Evolutionary conservation across 2,113 vertebrate genomes (phyloP).

Genomic region (Cacatua alba): DNA sequence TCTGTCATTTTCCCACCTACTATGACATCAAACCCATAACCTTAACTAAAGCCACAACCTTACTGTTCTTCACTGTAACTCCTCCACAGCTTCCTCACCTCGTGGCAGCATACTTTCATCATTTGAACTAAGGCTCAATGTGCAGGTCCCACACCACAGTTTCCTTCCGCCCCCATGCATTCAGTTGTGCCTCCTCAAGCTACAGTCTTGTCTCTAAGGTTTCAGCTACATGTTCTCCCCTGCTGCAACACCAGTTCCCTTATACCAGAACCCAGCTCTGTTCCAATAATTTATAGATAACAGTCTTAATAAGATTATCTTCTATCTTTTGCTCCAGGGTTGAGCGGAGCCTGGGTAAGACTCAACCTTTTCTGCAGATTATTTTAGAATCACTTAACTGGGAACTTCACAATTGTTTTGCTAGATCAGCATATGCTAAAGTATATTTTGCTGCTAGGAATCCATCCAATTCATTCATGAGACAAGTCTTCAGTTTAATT

Average conservation of each 20-base stretch:
- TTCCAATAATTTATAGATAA: not conserved
- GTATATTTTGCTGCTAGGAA: not conserved
- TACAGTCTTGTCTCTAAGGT: not conserved
- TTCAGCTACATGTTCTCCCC: not conserved
- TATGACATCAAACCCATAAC: not conserved
- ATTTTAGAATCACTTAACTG: not conserved
- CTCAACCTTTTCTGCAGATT: not conserved
- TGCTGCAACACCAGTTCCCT: not conserved
- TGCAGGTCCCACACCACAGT: rapidly evolving
- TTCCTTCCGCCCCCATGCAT: not conserved
- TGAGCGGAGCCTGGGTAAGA: not conserved
- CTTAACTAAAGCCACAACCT: not conserved
- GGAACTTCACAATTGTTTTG: not conserved
- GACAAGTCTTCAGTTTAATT: not conserved
- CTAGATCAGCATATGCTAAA: not conserved
- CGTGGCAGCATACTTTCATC: not conserved
- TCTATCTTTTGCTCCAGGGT: not conserved
- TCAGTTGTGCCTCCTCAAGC: not conserved
- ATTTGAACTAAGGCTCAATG: not conserved
- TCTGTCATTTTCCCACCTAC: not conserved
- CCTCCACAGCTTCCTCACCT: not conserved
- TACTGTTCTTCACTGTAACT: not conserved
- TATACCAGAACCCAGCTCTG: not conserved
- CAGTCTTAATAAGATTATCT: not conserved
- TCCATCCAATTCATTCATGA: not conserved